Evolutionary conservation across 2,888 invertebrate species (phyloP).

Genomic region (Lycocerus yunnanus): DNA sequence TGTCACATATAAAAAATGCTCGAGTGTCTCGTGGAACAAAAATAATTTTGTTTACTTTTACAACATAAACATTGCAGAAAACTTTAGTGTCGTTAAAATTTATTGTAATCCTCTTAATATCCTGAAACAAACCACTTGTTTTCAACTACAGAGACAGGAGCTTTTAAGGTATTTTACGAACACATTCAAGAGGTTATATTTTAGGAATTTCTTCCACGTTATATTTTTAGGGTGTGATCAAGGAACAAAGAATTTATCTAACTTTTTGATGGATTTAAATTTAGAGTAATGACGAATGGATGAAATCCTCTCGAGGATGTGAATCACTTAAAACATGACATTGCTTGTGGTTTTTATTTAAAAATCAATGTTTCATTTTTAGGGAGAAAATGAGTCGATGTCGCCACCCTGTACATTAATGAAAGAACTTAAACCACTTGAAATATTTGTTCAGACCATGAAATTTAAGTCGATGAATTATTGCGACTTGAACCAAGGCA

Average conservation of each 20-base stretch:
- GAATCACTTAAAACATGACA: not conserved
- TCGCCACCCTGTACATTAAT: not conserved
- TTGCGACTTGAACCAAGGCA: not conserved
- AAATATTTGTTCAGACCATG: not conserved
- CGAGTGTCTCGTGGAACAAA: not conserved
- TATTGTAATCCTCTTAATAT: not conserved
- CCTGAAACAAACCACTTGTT: not conserved
- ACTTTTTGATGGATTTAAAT: not conserved
- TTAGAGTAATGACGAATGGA: not conserved
- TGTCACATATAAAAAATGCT: not conserved
- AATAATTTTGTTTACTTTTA: not conserved
- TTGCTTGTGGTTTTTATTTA: not conserved
- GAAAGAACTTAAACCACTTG: not conserved
- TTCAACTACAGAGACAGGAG: slow-evolving; percentile 1
- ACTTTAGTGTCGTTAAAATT: not conserved
- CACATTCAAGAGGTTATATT: not conserved
- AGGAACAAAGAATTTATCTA: not conserved
- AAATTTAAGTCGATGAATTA: not conserved
- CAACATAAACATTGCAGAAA: not conserved
- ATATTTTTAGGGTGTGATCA: not conserved
- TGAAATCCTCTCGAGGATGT: not conserved
- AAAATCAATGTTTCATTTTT: not conserved
- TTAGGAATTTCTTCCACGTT: not conserved
- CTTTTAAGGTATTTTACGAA: slow-evolving; percentile 1
- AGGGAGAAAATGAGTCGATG: not conserved